phyloP scores from a whole-genome alignment of 2,888 invertebrate genomes.

The Hoplodrina blanda region DNA sequence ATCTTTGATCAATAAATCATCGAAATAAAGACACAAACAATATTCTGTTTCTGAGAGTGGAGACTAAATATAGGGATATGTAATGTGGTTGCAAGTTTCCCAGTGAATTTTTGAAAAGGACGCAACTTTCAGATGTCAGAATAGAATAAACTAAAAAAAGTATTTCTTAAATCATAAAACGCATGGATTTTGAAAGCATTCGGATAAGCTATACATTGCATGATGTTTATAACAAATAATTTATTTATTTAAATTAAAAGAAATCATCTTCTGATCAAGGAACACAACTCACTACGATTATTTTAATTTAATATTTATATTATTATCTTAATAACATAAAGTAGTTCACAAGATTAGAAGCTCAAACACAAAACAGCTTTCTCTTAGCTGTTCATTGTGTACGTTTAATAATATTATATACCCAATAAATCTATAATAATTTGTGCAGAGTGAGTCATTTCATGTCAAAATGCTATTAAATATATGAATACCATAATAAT shows the following conservation, averaged over 20 bases:
- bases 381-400: conserved; percentile 23
- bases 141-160: not conserved
- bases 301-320: conserved; percentile 7
- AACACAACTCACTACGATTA: not conserved
- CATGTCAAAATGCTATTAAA: not conserved
- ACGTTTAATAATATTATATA: not conserved
- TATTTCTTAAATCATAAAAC: not conserved
- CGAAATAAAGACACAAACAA: no score
- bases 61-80: no score
- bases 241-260: no score
- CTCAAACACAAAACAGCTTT: conserved; percentile 25
- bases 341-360: conserved; percentile 6
- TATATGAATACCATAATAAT: not conserved
- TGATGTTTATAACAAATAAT: no score
- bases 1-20: no score
- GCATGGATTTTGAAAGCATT: not conserved
- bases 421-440: not conserved
- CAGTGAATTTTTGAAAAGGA: not conserved
- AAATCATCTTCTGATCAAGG: no score
- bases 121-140: not conserved
- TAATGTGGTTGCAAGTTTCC: no score
- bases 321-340: conserved; percentile 30
- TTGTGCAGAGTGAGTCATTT: not conserved
- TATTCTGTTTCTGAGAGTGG: no score
- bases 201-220: no score